Percentiles rank a stretch among this genome's conserved stretches.
These are phyloP conservation scores for Phallusia fumigata DNA, from an alignment of 23 tunicate genomes.

Conservation along the genomic window DNA sequence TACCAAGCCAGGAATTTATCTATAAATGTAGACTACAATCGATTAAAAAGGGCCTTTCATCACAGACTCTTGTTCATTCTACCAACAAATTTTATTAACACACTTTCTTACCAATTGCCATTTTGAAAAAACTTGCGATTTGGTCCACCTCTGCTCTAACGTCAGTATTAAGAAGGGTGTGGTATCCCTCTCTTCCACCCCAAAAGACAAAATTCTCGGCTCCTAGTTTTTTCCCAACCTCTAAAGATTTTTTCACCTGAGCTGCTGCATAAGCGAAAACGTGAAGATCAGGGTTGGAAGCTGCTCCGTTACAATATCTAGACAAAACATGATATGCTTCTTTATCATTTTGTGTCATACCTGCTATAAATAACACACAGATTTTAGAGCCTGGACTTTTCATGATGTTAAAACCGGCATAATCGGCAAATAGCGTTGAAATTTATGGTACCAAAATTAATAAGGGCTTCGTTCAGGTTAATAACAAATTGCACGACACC, in stretches of 20 bases:
- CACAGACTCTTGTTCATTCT: too few relatives aligned
- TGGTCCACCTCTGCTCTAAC: conserved; percentile 83
- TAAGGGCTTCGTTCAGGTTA: too few relatives aligned
- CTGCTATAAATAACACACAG: too few relatives aligned
- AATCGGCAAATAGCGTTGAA: too few relatives aligned
- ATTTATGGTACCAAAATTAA: too few relatives aligned
- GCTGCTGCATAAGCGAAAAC: conserved; percentile 94
- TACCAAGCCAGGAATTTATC: not conserved
- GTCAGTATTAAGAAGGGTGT: conserved; percentile 79
- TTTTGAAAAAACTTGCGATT: conserved; percentile 92
- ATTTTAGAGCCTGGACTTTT: too few relatives aligned
- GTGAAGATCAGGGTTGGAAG: conserved; percentile 83
- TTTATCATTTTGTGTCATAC: too few relatives aligned
- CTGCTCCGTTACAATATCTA: conserved; percentile 93
- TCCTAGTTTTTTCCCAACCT: conserved; percentile 80
- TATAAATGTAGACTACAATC: too few relatives aligned
- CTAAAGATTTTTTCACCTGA: conserved; percentile 87
- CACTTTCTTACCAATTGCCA: conserved; percentile 76
- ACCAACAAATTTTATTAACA: not conserved
- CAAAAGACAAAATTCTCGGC: conserved; percentile 96
- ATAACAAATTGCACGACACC: too few relatives aligned
- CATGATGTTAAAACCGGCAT: too few relatives aligned
- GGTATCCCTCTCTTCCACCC: conserved; percentile 96
- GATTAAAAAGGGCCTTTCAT: too few relatives aligned
- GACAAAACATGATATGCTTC: too few relatives aligned